Base-by-base conservation (phyloP, 2,797 vertebrate species). In the Hippoglossus hippoglossus region DNA sequence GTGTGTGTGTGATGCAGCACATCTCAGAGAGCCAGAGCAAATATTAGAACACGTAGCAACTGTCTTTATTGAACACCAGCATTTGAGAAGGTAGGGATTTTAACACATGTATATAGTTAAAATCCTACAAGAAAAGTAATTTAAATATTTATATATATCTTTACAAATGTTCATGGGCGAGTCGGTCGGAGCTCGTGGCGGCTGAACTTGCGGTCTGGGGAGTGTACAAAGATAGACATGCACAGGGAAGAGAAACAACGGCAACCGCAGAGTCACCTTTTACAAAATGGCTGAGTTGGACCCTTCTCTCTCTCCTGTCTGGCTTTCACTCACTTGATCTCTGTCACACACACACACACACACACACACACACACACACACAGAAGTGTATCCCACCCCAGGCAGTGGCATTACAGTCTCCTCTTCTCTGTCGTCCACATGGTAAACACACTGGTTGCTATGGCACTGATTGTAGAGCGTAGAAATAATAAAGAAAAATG, bases 111-210 rank as follows among this genome's bases (percentile, higher is more conserved):
- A 94, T 93, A 93, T 92, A 84, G 91, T 93, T 92, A 94, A 94
- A 94, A 92, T 24, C 92, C 94, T 94, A 94, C 91, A 90, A 94
- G 93, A 94, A 58, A 95, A 94, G 92, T 94, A 88, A 92, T 95
- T 95, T 94, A 94, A 94, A 95, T 95, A 94, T 95, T 93, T 95
- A 94, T 95, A 94, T 94, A 95, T 94, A 94, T 95, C 92, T 95
- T 91, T 95, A 95, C 94, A 95, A 94, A 94, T 93, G 93, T 91
- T 92, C 90, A 91, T 86, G 89, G 86, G 88, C 82, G 78, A 88
- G 84, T 89, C 85, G 53, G 81, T 18, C 15, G 85, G 90, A 87
- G 80, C 87, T 90, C 73, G 81, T 85, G 88, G 83, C 55, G 84
- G 86, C 85, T 74, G 76, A 88, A 85, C 75, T 81, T 83, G 87